Evolutionary conservation across 2,797 vertebrate genomes (phyloP).

Genomic region (Helostoma temminkii): DNA sequence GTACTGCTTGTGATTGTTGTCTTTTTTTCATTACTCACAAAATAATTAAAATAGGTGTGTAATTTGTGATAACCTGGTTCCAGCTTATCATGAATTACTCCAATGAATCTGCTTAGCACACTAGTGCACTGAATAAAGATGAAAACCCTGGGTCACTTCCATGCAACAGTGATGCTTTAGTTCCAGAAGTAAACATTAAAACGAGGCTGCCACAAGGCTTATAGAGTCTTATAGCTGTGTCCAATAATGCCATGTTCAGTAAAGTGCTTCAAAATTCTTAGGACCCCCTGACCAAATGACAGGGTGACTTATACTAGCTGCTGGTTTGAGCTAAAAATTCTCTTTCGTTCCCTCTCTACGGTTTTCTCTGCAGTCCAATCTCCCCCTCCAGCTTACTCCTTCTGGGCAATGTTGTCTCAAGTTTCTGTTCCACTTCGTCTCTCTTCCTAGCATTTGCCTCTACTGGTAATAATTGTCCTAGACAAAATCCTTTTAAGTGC

Average conservation of each 20-base stretch:
- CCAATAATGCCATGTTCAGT: conserved; percentile 39
- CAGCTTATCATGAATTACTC: conserved; percentile 6
- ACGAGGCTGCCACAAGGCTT: conserved; percentile 7
- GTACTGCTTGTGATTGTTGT: conserved; percentile 9
- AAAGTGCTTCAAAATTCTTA: conserved; percentile 40
- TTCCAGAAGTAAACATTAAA: conserved; percentile 34
- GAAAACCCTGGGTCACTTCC: conserved; percentile 1
- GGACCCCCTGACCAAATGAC: conserved; percentile 43
- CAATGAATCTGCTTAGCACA: not conserved
- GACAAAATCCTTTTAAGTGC: conserved; percentile 65
- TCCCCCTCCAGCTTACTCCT: conserved; percentile 42
- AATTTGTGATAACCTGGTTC: conserved; percentile 19
- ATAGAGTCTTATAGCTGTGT: conserved; percentile 31
- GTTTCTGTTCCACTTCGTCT: conserved; percentile 70
- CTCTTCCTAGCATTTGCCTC: conserved; percentile 51
- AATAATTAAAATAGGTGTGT: conserved; percentile 20
- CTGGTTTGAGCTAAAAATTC: conserved; percentile 45
- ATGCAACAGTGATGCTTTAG: conserved; percentile 5
- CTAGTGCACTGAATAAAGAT: conserved; percentile 10
- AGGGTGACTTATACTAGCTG: conserved; percentile 43
- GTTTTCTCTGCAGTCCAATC: conserved; percentile 53
- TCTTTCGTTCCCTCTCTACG: conserved; percentile 28
- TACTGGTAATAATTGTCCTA: conserved; percentile 65
- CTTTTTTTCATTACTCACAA: conserved; percentile 5
- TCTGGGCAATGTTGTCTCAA: conserved; percentile 60